A percentile compares a stretch with the other conserved stretches of the same genome.
Evolutionary conservation across 2,113 vertebrate species (phyloP).

Genomic region (Spizaetus ornatus): DNA sequence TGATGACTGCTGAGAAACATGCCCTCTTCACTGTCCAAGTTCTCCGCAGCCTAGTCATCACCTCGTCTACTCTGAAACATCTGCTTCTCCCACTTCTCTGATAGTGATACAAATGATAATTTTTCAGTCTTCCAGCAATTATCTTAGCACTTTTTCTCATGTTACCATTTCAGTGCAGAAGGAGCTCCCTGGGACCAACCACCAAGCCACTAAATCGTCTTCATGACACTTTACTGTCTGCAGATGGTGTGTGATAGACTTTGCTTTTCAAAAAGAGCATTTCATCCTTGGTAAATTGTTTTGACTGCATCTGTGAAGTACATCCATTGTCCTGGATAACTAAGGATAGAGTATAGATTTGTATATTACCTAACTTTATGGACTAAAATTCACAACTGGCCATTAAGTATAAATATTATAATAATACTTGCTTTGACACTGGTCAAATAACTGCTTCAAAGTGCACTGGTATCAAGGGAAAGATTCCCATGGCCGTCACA

Average conservation of each 20-base stretch:
- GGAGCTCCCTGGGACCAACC: slow-evolving; percentile 32
- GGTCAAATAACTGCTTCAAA: background rate
- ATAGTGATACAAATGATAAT: background rate
- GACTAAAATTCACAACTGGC: background rate
- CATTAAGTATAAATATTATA: background rate
- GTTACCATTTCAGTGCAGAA: slow-evolving; percentile 15
- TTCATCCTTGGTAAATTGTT: slow-evolving; percentile 12
- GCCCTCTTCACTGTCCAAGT: background rate
- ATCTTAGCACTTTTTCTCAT: slow-evolving; percentile 20
- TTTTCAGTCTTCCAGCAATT: slow-evolving; percentile 32
- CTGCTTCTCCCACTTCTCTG: slow-evolving; percentile 25
- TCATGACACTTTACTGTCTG: slow-evolving; percentile 25
- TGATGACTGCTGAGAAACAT: background rate
- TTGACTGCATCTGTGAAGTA: background rate
- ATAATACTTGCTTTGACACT: background rate
- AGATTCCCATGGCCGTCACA: background rate
- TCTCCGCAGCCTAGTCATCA: background rate
- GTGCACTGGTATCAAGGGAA: background rate
- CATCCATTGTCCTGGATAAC: background rate
- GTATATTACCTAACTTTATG: background rate
- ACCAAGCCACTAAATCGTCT: slow-evolving; percentile 31
- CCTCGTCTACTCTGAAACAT: background rate
- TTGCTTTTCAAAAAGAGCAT: slow-evolving; percentile 5
- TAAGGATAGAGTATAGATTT: background rate
- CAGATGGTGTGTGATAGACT: slow-evolving; percentile 44